These are phyloP conservation scores for Oscheius onirici DNA, from an alignment of 2,888 invertebrate species.

Conservation along the genomic window DNA sequence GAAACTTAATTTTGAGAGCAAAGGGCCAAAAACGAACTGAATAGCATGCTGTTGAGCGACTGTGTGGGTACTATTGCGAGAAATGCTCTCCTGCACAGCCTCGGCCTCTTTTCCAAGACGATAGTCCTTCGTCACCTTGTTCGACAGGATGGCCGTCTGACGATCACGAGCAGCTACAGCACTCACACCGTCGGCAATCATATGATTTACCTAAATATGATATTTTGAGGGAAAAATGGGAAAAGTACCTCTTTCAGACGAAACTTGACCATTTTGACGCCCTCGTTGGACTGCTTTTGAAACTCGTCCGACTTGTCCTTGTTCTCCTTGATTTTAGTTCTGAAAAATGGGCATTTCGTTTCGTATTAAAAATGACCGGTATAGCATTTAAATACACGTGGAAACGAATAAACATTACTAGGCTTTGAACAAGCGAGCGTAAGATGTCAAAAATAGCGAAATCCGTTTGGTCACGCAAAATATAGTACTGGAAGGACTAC, in stretches of 20 bases:
- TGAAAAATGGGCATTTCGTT: background rate
- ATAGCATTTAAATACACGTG: too few species aligned
- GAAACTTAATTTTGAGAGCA: background rate
- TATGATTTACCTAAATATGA: slow-evolving; percentile 17
- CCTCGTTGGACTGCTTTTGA: slow-evolving; percentile 26
- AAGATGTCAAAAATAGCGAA: too few species aligned
- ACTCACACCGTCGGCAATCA: slow-evolving; percentile 16
- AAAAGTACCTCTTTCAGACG: slow-evolving; percentile 32
- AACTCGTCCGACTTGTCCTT: slow-evolving; percentile 33
- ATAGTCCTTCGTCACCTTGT: slow-evolving; percentile 11
- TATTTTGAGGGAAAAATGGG: background rate
- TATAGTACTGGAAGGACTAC: too few species aligned
- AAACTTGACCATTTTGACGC: slow-evolving; percentile 26
- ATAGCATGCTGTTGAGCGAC: slow-evolving; percentile 32
- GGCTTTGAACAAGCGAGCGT: too few species aligned
- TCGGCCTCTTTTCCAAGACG: slow-evolving; percentile 32
- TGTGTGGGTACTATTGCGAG: background rate
- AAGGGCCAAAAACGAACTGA: slow-evolving; percentile 30
- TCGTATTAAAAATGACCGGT: background rate
- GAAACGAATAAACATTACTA: too few species aligned
- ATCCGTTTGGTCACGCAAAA: too few species aligned
- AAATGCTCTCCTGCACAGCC: slow-evolving; percentile 23
- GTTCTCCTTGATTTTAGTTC: slow-evolving; percentile 29
- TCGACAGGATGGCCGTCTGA: slow-evolving; percentile 10
- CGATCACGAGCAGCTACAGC: slow-evolving; percentile 2